Conservation (phyloP, 2,113 vertebrate genomes). For the Istiophorus platypterus region DNA sequence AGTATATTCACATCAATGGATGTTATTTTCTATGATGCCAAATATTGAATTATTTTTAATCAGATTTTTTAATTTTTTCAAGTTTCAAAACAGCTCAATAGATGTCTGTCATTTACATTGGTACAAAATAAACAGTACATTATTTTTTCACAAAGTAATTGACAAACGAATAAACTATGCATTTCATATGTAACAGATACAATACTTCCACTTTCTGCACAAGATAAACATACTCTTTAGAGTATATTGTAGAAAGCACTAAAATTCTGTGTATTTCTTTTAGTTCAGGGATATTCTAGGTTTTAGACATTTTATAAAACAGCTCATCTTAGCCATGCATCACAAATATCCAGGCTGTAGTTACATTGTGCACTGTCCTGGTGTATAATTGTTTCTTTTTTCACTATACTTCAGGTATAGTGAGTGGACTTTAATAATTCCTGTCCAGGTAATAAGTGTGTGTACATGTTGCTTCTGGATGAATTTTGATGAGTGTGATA, state of each 20-base stretch:
- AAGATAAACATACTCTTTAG: neutral
- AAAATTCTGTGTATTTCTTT: no score
- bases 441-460: neutral
- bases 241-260: no score
- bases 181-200: neutral
- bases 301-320: no score
- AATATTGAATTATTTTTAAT: no score
- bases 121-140: neutral
- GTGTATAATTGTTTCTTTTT: neutral
- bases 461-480: neutral
- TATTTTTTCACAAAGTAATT: neutral
- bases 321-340: neutral
- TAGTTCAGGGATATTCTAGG: no score
- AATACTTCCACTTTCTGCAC: neutral
- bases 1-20: no score
- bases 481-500: neutral
- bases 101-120: no score
- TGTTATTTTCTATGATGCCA: no score
- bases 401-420: neutral
- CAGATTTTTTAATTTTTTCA: no score
- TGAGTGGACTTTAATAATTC: neutral
- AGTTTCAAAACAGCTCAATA: no score
- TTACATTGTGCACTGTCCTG: neutral
- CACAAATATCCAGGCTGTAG: neutral
- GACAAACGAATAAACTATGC: neutral